phyloP scores from a whole-genome alignment of 2,888 invertebrate genomes.

The Drosophila buzzatii region DNA sequence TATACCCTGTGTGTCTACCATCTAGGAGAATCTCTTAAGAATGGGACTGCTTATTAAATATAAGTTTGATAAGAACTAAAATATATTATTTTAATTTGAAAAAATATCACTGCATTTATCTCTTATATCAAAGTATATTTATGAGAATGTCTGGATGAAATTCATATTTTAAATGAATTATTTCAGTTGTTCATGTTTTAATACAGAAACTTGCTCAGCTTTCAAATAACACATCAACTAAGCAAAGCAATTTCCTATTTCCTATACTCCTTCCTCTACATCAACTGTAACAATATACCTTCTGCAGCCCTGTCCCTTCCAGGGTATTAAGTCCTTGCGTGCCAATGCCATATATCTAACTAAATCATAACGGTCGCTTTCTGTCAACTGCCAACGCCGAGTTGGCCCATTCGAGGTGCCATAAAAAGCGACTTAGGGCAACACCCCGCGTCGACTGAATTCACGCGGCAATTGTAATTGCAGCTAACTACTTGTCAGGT shows the following conservation, averaged over 20 bases:
- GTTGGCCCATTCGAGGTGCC: slow-evolving; percentile 61
- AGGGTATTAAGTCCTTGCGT: slow-evolving; percentile 51
- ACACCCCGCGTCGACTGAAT: slow-evolving; percentile 44
- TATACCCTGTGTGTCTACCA: slow-evolving; percentile 3
- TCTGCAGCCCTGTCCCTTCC: background rate
- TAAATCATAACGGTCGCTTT: slow-evolving; percentile 75
- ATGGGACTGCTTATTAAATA: no score
- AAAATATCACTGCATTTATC: no score
- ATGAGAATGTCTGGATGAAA: no score
- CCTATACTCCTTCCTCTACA: background rate
- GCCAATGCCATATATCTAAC: slow-evolving; percentile 43
- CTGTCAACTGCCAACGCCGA: slow-evolving; percentile 22
- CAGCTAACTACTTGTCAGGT: slow-evolving; percentile 67
- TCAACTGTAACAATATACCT: background rate
- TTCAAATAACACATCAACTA: no score
- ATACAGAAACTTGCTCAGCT: background rate
- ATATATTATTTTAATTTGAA: no score
- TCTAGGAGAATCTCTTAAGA: background rate
- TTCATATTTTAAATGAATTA: no score
- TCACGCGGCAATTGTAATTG: slow-evolving; percentile 63
- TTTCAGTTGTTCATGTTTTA: background rate
- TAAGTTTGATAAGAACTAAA: no score
- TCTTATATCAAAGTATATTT: no score
- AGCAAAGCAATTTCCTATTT: background rate
- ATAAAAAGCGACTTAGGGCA: slow-evolving; percentile 74